Percentiles rank a stretch among this genome's conserved stretches.
phyloP scores from a whole-genome alignment of 2,888 invertebrate genomes.

The Phymatocera aterrima region DNA sequence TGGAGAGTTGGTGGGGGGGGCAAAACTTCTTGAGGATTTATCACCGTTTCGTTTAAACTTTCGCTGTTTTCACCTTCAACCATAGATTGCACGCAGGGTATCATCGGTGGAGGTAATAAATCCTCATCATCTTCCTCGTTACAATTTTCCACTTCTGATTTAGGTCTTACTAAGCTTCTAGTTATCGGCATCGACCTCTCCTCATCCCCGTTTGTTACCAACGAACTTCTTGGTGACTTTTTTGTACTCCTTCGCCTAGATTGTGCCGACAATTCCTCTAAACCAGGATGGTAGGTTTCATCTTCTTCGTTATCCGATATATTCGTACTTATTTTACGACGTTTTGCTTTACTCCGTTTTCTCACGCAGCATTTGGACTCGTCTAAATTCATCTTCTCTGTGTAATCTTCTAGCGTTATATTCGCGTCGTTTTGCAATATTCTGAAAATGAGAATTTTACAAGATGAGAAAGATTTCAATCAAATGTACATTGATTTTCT shows the following conservation, averaged over 20 bases:
- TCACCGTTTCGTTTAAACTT: background rate
- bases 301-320: slow-evolving; percentile 67
- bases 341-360: slow-evolving; percentile 63
- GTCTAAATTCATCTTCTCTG: slow-evolving; percentile 68
- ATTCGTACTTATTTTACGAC: slow-evolving; percentile 60
- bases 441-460: slow-evolving; percentile 55
- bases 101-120: slow-evolving; percentile 32
- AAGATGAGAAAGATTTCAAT: background rate
- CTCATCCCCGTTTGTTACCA: background rate
- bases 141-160: background rate
- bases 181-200: background rate
- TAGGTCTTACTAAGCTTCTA: background rate
- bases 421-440: slow-evolving; percentile 62
- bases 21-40: background rate
- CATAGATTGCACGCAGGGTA: slow-evolving; percentile 66
- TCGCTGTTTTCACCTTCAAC: slow-evolving; percentile 59
- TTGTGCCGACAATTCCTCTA: background rate
- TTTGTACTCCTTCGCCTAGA: background rate
- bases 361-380: slow-evolving; percentile 69
- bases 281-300: slow-evolving; percentile 52
- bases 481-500: too few species aligned
- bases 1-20: background rate
- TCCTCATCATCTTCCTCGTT: slow-evolving; percentile 23
- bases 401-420: slow-evolving; percentile 61
- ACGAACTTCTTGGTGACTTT: background rate